Evolutionary conservation across 2,113 vertebrate species (phyloP), one percentile per base, ranked within the genome.

Genomic region (Alouatta palliata): DNA sequence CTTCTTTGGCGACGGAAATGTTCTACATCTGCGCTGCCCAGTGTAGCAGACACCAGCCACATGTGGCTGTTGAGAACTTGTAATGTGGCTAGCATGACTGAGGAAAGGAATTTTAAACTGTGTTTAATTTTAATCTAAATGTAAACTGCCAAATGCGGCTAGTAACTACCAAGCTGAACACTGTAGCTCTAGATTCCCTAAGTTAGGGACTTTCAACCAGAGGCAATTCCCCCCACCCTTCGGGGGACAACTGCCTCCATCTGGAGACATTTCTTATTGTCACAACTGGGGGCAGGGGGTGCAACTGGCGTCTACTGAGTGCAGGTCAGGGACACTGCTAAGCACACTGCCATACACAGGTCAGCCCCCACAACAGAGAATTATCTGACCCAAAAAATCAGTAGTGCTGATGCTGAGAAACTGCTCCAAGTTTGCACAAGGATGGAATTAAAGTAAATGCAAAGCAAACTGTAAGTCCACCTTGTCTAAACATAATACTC

Each of bases 401-500:
- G 37, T 6, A 91, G 25, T 45, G 47, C 76, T 27, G 23, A 83
- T 21, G 13, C 16, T 86, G 40, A 92, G 45, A 96, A 68, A 75
- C 19, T 32, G 37, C 35, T 93, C 75, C 21, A 20, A 35, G 49
- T 86, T 70, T 94, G 80, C n/a, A 76, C 58, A 97, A 91, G 73
- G 40, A 14, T 61, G 73, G 82, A 94, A 92, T 71, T 95, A 92
- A 92, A 92, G 61, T 87, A 80, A 89, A 94, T 20, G 68, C 12
- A 94, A 96, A 91, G 88, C 47, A 87, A 95, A 88, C 40, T 35
- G 66, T 30, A 90, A n/a, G 58, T n/a, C 82, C 3, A 82, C 64
- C 54, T 92, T 94, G 58, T 80, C 84, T 87, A 92, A 96, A 94
- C 25, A 75, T 14, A 97, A 92, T 32, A 87, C 23, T 76, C 43